A percentile compares a stretch with the other conserved stretches of the same genome.
phyloP scores from a whole-genome alignment of 2,113 vertebrate genomes.

The Hippocampus barbouri region DNA sequence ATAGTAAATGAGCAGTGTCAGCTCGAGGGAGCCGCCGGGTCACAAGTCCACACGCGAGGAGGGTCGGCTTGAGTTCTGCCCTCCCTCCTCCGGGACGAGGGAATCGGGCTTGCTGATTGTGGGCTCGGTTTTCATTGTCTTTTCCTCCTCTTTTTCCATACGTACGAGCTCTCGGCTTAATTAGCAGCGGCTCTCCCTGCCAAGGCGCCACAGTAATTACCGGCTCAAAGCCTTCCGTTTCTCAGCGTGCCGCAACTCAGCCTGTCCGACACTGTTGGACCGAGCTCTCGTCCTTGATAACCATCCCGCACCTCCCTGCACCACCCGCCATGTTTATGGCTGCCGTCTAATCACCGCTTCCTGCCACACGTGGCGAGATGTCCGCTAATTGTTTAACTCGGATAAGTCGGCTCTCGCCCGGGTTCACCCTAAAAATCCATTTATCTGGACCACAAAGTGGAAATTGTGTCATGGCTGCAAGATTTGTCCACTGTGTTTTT shows the following conservation, averaged over 20 bases:
- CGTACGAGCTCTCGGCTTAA: slow-evolving; percentile 64
- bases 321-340: slow-evolving; percentile 41
- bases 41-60: slow-evolving; percentile 35
- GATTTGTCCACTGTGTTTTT: background rate
- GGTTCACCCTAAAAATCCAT: slow-evolving; percentile 13
- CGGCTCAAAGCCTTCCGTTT: slow-evolving; percentile 44
- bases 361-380: background rate
- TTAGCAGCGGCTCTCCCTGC: slow-evolving; percentile 61
- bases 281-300: slow-evolving; percentile 41
- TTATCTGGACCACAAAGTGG: background rate
- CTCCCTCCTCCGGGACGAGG: slow-evolving; percentile 22
- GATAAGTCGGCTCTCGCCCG: slow-evolving; percentile 27
- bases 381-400: slow-evolving; percentile 49
- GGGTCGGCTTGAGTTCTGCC: slow-evolving; percentile 32
- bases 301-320: background rate
- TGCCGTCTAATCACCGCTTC: slow-evolving; percentile 31
- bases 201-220: slow-evolving; percentile 66
- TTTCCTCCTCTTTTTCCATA: slow-evolving; percentile 15
- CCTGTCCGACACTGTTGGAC: slow-evolving; percentile 35
- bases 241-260: slow-evolving; percentile 52
- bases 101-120: slow-evolving; percentile 35
- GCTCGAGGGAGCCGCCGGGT: slow-evolving; percentile 51
- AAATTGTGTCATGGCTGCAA: background rate
- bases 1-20: slow-evolving; percentile 61
- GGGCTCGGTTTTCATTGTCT: slow-evolving; percentile 16